A percentile compares a stretch with the other conserved stretches of the same genome.
phyloP scores from a whole-genome alignment of 2,797 vertebrate genomes.

The Poecile montanus region DNA sequence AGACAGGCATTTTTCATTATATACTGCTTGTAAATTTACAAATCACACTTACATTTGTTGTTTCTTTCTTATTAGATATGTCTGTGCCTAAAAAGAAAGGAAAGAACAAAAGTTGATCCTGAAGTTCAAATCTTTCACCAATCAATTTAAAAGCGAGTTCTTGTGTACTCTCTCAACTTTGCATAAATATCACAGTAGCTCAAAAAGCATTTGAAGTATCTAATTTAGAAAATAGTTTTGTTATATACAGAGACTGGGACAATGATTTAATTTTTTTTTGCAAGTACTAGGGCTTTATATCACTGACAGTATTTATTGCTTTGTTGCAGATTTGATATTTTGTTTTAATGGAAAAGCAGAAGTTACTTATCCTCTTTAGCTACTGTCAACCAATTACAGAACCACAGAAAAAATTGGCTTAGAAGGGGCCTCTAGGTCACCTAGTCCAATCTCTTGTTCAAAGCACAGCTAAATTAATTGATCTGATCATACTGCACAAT shows the following conservation, averaged over 20 bases:
- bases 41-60: slow-evolving; percentile 69
- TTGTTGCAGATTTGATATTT: background rate
- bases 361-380: background rate
- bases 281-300: background rate
- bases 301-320: background rate
- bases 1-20: background rate
- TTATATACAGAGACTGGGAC: background rate
- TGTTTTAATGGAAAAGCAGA: background rate
- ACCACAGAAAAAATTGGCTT: background rate
- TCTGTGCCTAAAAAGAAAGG: slow-evolving; percentile 62
- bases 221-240: background rate
- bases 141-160: background rate
- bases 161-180: background rate
- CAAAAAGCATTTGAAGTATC: background rate
- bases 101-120: background rate
- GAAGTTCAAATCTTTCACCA: background rate
- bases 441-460: background rate
- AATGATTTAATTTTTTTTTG: background rate
- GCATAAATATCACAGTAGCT: background rate
- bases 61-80: slow-evolving; percentile 60
- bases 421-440: background rate
- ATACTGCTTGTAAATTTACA: background rate
- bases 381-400: background rate
- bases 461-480: background rate
- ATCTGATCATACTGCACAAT: background rate